phyloP scores from a whole-genome alignment of 2,797 vertebrate genomes.

The Leuciscus waleckii region DNA sequence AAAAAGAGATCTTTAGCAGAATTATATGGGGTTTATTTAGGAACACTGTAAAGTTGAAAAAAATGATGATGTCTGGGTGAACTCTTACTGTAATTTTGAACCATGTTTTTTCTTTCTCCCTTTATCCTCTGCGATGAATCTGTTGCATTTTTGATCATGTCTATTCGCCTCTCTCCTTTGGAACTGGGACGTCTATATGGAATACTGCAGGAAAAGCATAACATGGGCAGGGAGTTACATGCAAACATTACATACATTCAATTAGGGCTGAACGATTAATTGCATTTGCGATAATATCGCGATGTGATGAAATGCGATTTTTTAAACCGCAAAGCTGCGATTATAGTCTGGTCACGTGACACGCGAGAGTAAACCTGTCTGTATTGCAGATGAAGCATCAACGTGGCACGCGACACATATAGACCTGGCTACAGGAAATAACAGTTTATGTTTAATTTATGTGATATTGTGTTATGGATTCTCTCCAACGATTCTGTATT shows the following conservation, averaged over 20 bases:
- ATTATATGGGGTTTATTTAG: neutral
- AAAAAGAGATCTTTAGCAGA: neutral
- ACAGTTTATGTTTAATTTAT: too few species aligned
- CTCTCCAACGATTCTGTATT: too few species aligned
- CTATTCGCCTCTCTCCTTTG: slow-evolving; percentile 77
- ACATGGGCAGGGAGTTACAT: neutral
- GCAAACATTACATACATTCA: neutral
- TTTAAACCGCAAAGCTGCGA: too few species aligned
- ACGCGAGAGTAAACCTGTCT: too few species aligned
- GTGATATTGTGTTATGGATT: too few species aligned
- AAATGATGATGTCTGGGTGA: neutral
- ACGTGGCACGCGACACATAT: too few species aligned
- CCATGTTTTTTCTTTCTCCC: slow-evolving; percentile 74
- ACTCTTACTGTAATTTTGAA: slow-evolving; percentile 87
- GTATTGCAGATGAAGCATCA: too few species aligned
- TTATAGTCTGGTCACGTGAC: too few species aligned
- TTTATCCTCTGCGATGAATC: slow-evolving; percentile 32
- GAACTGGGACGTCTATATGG: slow-evolving; percentile 80
- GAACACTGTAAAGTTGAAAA: neutral
- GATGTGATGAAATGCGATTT: too few species aligned
- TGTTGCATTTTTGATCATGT: slow-evolving; percentile 69
- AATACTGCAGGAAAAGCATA: slow-evolving; percentile 69
- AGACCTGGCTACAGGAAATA: too few species aligned
- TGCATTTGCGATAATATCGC: too few species aligned
- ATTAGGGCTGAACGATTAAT: too few species aligned